Conservation (phyloP, 2,113 vertebrate genomes). For the Isichthys henryi region DNA sequence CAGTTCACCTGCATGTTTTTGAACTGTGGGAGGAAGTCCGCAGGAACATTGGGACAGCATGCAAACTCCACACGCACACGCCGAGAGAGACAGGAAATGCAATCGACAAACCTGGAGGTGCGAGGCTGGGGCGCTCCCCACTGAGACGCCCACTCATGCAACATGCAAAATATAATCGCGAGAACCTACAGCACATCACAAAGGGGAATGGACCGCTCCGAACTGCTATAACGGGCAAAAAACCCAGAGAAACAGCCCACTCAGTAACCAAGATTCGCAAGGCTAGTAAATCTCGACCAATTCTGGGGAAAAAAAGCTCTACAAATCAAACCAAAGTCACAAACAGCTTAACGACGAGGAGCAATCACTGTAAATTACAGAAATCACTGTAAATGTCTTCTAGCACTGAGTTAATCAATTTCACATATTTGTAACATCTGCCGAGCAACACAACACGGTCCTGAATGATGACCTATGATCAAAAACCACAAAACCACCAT, state of each 20-base stretch:
- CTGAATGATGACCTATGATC: not conserved
- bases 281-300: not conserved
- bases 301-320: not conserved
- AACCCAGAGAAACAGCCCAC: not conserved
- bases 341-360: not conserved
- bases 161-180: not conserved
- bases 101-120: not conserved
- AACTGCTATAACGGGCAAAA: not conserved
- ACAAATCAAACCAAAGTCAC: not conserved
- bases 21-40: not conserved
- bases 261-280: not conserved
- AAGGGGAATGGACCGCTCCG: not conserved
- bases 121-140: not conserved
- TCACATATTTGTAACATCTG: not conserved
- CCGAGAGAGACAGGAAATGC: not conserved
- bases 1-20: not conserved
- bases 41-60: not conserved
- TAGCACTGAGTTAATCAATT: not conserved
- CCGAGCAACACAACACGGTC: not conserved
- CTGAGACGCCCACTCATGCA: not conserved
- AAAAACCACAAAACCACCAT: not conserved
- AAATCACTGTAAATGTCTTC: not conserved
- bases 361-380: no score
- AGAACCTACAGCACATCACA: not conserved
- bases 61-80: not conserved